Evolutionary conservation across 2,797 vertebrate genomes (phyloP), one percentile per base, ranked within the genome.

Genomic region (Poecilia wingei): DNA sequence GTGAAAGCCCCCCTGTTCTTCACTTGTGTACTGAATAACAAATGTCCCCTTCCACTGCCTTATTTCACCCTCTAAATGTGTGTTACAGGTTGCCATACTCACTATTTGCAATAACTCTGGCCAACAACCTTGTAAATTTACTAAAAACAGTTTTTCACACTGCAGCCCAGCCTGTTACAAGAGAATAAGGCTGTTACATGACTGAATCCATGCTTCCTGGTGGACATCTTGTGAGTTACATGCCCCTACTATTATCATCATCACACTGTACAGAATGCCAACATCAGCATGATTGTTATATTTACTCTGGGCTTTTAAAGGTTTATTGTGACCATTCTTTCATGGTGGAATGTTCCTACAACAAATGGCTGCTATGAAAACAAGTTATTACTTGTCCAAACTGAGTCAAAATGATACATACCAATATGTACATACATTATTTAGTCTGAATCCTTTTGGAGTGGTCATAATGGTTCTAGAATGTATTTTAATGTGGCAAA

Each of bases 221-320:
- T 87, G 90, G 89, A 94, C 92, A 94, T 85, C 92, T 64, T 90
- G 94, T 95, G 90, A 95, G 94, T 94, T 87, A 72, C 45, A 86
- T 61, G 41, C 76, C 33, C 72, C 80, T 75, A 57, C 61, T 80
- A 53, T 46, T 12, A 77, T 72, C 64, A 75, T 46, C 64, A 75
- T 46, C 41, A 57, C 68, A 64, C 73, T 31, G 75, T 36, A 81
- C 43, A 87, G 10, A 16, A 61, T 33, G 33, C 84, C 51, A 43
- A 76, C 72, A 36, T 13, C 61, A 51, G 33, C 68, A 51, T 7
- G 57, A 20, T 76, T 46, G 16, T 51, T 25, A 70, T 22, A 43
- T 53, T 39, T 22, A 59, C 45, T 77, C 1, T 69, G 13, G 31
- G 31, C 57, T 31, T 61, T 31, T 10, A 66, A 39, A 66, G 16